Evolutionary conservation across 2,888 invertebrate genomes (phyloP), one percentile per base, ranked within the genome.

Genomic region (Drosophila fulvimacula): DNA sequence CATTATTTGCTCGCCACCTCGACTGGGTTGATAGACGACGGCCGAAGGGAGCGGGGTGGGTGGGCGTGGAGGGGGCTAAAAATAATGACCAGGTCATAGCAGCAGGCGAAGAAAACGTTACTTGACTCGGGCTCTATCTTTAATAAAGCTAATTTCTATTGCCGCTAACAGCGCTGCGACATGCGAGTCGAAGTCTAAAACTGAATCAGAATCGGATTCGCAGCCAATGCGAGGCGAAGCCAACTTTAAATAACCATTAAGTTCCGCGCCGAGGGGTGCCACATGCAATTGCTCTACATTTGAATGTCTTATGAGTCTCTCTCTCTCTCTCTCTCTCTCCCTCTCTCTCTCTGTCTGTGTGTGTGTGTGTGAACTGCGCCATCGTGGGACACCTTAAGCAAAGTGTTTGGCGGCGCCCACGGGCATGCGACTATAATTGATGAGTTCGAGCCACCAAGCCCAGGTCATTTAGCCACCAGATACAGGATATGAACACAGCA

Each of bases 121-220:
- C 71, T 66, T 42, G 52, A 77, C 65, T 60, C 38, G 53, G 46
- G 59, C 80, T 73, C 83, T 85, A 87, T 87, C 87, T 87, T 87
- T 86, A 86, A 86, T 86, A 86, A 76, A 72, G 82, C 87, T 86
- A 86, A 86, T 86, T 86, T 77, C 84, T 77, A 88, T 70, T 71
- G 80, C 74, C 72, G 73, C 89, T 88, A 88, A 88, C 87, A 85
- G 88, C 81, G 44, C 21, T 44, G 69, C 75, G 82, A 89, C 87
- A 88, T 88, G 87, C 87, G 76, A 87, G 69, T 79, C 60, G 17
- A 41, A 57, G 59, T 55, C 60, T 38, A 46, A 69, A 52, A 67
- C 62, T 19, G 41, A 69, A 74, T 62, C 67, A 21, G 56, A 63
- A 63, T 56, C 58, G 39, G 56, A 62, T 53, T 62, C 49, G 5